These are phyloP conservation scores for Ceratina japonica DNA, from an alignment of 1,140 invertebrate species.

Conservation along the genomic window DNA sequence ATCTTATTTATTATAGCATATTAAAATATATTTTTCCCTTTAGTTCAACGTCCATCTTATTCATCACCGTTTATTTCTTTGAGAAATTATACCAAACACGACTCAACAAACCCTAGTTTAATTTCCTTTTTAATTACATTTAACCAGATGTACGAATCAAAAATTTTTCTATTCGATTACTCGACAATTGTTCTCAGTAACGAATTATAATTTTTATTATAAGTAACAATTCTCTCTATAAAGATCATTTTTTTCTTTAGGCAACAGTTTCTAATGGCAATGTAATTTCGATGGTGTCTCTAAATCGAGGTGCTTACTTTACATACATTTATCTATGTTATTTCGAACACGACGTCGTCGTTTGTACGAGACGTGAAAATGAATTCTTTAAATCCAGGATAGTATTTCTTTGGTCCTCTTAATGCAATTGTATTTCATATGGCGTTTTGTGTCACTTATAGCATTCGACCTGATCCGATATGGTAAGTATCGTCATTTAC, in stretches of 20 bases:
- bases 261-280: not conserved
- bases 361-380: not conserved
- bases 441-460: conserved; percentile 72
- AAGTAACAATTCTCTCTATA: not conserved
- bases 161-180: too few relatives aligned
- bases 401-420: conserved; percentile 51
- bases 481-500: conserved; percentile 69
- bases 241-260: not conserved
- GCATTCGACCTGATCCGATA: conserved; percentile 74
- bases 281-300: not conserved
- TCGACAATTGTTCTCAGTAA: too few relatives aligned
- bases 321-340: too few relatives aligned
- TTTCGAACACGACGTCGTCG: not conserved
- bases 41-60: too few relatives aligned
- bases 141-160: too few relatives aligned
- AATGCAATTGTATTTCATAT: conserved; percentile 69
- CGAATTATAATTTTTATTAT: too few relatives aligned
- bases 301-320: not conserved
- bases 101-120: too few relatives aligned
- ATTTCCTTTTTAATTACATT: too few relatives aligned
- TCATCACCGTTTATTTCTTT: too few relatives aligned
- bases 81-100: too few relatives aligned
- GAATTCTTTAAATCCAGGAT: conserved; percentile 26
- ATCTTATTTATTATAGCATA: too few relatives aligned
- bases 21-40: too few relatives aligned